These are phyloP conservation scores for Boulengeromyrus knoepffleri DNA, from an alignment of 2,113 vertebrate genomes.

Conservation along the genomic window DNA sequence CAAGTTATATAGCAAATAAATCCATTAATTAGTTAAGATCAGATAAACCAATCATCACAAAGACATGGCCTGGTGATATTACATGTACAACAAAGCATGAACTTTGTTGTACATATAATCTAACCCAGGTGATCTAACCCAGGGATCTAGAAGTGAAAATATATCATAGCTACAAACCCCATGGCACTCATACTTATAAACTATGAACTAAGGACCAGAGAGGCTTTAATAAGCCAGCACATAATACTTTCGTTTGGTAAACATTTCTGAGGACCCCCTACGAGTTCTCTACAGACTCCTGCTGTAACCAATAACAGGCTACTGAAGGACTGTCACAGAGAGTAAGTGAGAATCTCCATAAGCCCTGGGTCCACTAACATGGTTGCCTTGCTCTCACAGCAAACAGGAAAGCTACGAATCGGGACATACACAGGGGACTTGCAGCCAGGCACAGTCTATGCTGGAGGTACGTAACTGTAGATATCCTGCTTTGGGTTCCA, in stretches of 20 bases:
- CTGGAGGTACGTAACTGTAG: constrained; percentile 53
- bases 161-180: background rate
- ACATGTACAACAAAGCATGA: background rate
- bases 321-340: background rate
- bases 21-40: background rate
- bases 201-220: background rate
- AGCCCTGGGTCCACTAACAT: background rate
- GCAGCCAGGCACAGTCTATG: constrained; percentile 71
- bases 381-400: constrained; percentile 44
- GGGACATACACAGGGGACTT: constrained; percentile 74
- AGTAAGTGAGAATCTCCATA: background rate
- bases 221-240: background rate
- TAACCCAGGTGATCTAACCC: background rate
- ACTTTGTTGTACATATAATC: background rate
- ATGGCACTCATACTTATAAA: background rate
- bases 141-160: background rate
- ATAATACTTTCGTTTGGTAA: background rate
- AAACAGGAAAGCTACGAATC: constrained; percentile 70
- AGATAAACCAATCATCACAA: background rate
- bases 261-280: background rate
- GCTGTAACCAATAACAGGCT: background rate
- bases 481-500: background rate
- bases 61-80: background rate
- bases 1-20: background rate
- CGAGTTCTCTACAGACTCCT: background rate